Evolutionary conservation across 2,113 vertebrate genomes (phyloP).

Genomic region (Ariopsis seemanni): DNA sequence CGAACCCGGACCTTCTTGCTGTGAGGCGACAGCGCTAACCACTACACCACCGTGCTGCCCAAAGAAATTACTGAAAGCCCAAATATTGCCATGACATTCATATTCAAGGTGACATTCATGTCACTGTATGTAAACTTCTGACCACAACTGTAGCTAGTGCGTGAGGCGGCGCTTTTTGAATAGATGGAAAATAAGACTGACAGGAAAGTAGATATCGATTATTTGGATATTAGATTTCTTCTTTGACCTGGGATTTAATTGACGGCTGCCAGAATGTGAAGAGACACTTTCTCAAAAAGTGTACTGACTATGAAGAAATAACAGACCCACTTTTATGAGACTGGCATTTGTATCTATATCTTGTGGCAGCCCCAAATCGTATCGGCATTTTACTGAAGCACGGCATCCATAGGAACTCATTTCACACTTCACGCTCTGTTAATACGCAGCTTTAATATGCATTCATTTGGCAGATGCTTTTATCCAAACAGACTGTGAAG

Average conservation of each 20-base stretch:
- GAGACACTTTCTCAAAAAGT: neutral
- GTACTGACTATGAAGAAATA: neutral
- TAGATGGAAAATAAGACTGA: neutral
- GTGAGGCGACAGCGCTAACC: too few species aligned
- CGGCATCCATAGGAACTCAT: neutral
- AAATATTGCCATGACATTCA: too few species aligned
- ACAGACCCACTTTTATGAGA: neutral
- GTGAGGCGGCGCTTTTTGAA: neutral
- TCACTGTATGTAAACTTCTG: too few species aligned
- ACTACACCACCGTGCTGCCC: too few species aligned
- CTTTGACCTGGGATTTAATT: neutral
- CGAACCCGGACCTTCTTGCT: too few species aligned
- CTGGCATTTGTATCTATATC: slow-evolving; percentile 4
- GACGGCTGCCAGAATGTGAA: neutral
- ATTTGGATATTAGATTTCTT: neutral
- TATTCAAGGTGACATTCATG: too few species aligned
- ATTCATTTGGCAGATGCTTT: neutral
- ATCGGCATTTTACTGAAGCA: neutral
- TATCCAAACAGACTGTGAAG: neutral
- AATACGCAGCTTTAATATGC: neutral
- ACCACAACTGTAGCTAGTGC: neutral
- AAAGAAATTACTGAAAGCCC: too few species aligned
- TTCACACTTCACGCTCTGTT: neutral
- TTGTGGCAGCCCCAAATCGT: neutral
- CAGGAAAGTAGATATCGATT: neutral